Evolutionary conservation across 2,113 vertebrate species (phyloP).

Genomic region (Sminthopsis crassicaudata): DNA sequence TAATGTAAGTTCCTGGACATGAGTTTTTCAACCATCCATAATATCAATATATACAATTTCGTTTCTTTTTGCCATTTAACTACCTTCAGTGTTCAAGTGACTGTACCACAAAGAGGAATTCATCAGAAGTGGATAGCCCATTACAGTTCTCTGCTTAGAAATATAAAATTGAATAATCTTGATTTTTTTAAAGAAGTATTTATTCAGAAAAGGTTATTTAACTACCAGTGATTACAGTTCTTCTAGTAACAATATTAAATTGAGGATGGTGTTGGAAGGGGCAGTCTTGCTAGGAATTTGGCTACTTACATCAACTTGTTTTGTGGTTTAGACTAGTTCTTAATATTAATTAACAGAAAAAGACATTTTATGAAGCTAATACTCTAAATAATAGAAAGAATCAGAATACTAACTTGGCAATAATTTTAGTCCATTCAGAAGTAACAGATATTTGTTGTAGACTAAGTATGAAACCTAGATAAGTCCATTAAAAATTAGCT

Average conservation of each 20-base stretch:
- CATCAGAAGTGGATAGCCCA: conserved; percentile 21
- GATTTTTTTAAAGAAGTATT: too few relatives aligned
- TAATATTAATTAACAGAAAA: background rate
- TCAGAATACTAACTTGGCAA: background rate
- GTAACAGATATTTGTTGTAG: background rate
- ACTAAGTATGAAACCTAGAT: background rate
- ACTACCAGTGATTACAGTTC: background rate
- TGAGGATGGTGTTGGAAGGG: background rate
- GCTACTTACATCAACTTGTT: background rate
- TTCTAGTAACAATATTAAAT: background rate
- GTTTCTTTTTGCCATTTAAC: conserved; percentile 16
- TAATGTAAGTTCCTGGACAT: conserved; percentile 22
- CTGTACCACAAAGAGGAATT: conserved; percentile 14
- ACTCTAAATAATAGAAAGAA: background rate
- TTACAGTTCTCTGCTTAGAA: background rate
- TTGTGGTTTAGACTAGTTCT: background rate
- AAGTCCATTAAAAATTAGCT: background rate
- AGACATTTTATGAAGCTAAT: background rate
- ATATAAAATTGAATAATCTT: conserved; percentile 22
- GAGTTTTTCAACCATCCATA: conserved; percentile 41
- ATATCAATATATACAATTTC: conserved; percentile 56
- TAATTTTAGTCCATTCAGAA: background rate
- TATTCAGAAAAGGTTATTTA: conserved; percentile 42
- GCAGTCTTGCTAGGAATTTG: background rate
- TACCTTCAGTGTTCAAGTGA: conserved; percentile 9